Evolutionary conservation across 2,797 vertebrate genomes (phyloP), one percentile per base, ranked within the genome.

Genomic region (Apogon hyalosoma): DNA sequence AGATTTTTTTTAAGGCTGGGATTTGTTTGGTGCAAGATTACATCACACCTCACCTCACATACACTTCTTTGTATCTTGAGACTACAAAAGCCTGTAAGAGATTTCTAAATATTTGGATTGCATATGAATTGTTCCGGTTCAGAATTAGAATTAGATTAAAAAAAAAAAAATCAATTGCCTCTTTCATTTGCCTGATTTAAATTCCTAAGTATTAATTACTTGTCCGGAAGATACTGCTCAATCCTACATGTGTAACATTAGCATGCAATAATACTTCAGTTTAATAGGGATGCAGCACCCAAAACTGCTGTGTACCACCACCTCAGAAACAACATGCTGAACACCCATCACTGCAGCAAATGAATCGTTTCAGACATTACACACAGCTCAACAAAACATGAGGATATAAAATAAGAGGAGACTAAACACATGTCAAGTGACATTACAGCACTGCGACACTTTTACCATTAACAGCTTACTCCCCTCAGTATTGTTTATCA

Each of bases 331-430:
- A 64, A 18, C 68, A 42, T 2, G 47, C 43, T 45, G 39, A 69
- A 7, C 52, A 21, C 11, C 67, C 70, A 36, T 38, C 63, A 13
- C 71, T 77, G 75, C 78, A 73, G 70, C 12, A n/a, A 1, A 55
- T 3, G 0, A 15, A 9, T 40, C 53, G 3, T 2, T 6, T 24
- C 21, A 72, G 14, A 41, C 54, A 42, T 15, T 7, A 21, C 4
- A 12, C 12, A 12, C 33, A 41, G 38, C 43, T 28, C n/a, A 1
- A 6, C 19, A 28, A 48, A 14, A 31, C 11, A 18, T 5, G 24
- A 28, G 24, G 24, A 28, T 28, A 21, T 28, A 28, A 28, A 28
- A 28, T n/a, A 15, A 38, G 8, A 2, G 0, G 28, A 10, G 6
- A 38, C 24, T 8, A 2, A 5, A 16, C 24, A 39, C n/a, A 46